A percentile compares a stretch with the other conserved stretches of the same genome.
phyloP scores from a whole-genome alignment of 2,888 invertebrate genomes.

The Coenonympha glycerion region DNA sequence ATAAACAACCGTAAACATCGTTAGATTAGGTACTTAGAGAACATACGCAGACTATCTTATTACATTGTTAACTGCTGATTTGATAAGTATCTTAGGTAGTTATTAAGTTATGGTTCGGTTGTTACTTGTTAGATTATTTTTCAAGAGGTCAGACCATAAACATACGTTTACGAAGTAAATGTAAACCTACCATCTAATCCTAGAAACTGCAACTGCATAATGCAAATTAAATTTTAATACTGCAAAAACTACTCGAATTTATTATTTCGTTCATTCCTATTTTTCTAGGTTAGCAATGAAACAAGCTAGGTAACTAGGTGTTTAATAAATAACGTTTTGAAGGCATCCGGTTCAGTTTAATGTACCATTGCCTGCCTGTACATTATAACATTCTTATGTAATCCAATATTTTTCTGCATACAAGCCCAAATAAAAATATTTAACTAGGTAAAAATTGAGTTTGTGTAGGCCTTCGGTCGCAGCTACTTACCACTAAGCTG shows the following conservation, averaged over 20 bases:
- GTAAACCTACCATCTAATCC: too few relatives aligned
- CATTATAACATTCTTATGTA: constrained; percentile 56
- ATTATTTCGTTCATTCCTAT: not conserved
- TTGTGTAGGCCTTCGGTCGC: not conserved
- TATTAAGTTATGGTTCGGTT: too few relatives aligned
- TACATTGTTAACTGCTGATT: too few relatives aligned
- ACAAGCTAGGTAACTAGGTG: constrained; percentile 25
- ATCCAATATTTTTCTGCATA: constrained; percentile 58
- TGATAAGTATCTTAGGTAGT: too few relatives aligned
- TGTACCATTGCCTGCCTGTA: constrained; percentile 38
- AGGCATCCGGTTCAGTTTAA: constrained; percentile 36
- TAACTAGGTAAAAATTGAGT: constrained; percentile 53
- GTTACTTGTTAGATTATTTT: too few relatives aligned
- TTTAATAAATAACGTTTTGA: constrained; percentile 50
- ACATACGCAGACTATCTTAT: too few relatives aligned
- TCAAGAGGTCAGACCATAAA: too few relatives aligned
- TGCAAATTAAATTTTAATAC: not conserved
- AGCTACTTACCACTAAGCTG: not conserved
- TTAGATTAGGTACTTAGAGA: too few relatives aligned
- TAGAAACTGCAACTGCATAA: not conserved
- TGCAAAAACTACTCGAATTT: not conserved
- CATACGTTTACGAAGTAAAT: too few relatives aligned
- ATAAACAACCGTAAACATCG: too few relatives aligned
- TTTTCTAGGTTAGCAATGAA: constrained; percentile 13
- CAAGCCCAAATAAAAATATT: constrained; percentile 61